These are phyloP conservation scores for Spodoptera picta DNA, from an alignment of 2,888 invertebrate genomes.

Conservation along the genomic window DNA sequence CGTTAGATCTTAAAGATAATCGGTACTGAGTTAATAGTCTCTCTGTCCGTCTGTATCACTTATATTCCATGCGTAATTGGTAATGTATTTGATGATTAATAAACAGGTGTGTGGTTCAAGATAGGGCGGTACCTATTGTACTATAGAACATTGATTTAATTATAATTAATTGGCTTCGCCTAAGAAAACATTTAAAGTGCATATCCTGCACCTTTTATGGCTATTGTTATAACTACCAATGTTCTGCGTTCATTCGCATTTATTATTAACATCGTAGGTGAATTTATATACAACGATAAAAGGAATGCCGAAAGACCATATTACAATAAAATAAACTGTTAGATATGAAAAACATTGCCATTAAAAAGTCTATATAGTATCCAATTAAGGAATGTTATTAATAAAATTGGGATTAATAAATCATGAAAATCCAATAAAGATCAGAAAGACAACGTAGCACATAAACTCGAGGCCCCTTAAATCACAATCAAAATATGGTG, in stretches of 20 bases:
- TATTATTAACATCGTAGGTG: conserved; percentile 6
- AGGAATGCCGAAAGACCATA: not conserved
- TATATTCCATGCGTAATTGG: conserved; percentile 52
- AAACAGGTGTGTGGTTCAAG: conserved; percentile 65
- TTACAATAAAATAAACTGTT: not conserved
- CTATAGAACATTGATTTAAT: conserved; percentile 32
- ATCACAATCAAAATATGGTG: conserved; percentile 48
- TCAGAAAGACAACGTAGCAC: conserved; percentile 26
- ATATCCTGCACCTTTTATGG: conserved; percentile 40
- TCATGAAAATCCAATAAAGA: conserved; percentile 29
- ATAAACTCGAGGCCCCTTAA: conserved; percentile 36
- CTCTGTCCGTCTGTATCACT: conserved; percentile 36
- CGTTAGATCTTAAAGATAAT: conserved; percentile 34
- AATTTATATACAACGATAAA: conserved; percentile 6
- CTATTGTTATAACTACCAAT: conserved; percentile 26
- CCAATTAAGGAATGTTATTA: not conserved
- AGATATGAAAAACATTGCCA: not conserved
- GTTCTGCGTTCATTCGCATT: conserved; percentile 20
- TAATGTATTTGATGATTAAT: conserved; percentile 61
- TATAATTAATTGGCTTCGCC: conserved; percentile 26
- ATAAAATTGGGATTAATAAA: not conserved
- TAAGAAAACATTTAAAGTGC: conserved; percentile 21
- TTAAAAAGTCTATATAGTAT: not conserved
- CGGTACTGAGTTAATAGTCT: conserved; percentile 50
- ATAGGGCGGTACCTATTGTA: conserved; percentile 38